Base-by-base conservation (phyloP, 2,797 vertebrate species). In the Darevskia mixta region DNA sequence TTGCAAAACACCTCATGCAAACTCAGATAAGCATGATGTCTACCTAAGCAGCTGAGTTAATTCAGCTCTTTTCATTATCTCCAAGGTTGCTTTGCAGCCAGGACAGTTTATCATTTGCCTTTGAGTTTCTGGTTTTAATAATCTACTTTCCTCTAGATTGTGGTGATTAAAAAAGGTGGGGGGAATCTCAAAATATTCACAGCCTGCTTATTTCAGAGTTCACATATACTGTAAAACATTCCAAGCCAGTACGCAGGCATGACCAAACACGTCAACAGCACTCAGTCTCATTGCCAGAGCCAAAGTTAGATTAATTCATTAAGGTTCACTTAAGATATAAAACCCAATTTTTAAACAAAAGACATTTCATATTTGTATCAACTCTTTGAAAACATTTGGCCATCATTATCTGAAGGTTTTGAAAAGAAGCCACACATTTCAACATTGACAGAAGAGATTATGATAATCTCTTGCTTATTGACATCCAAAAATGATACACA, bases 241-340 rank as follows among this genome's bases (percentile, higher is more conserved):
- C 86, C 91, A 92, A 87, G 93, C 90, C 79, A n/a, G 85, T 17
- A 83, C 49, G 87, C 55, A 71, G 89, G 89, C 90, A 69, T 87
- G 88, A 92, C 85, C 85, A 89, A 79, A 92, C 85, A 29, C 66
- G 89, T 69, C 88, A 91, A 88, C 55, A 90, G 27, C 41, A 18
- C 29, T 85, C 67, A 90, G 83, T 55, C 49, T 88, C 83, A 87
- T 83, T 76, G 76, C 79, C 61, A 92, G 76, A 43, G 15, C 84
- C 73, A 2, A 90, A 80, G 86, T 83, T 80, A 32, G 64, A 81
- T 45, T 82, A 43, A 87, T 90, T 82, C 61, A 91, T 91, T 84
- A 84, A 93, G 78, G 82, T 89, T 94, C 87, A 86, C 43, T 86
- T 87, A 45, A 61, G 58, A 92, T 82, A 92, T 76, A 93, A 91